phyloP scores from a whole-genome alignment of 2,888 invertebrate species.

The Tryphoninae sp. region DNA sequence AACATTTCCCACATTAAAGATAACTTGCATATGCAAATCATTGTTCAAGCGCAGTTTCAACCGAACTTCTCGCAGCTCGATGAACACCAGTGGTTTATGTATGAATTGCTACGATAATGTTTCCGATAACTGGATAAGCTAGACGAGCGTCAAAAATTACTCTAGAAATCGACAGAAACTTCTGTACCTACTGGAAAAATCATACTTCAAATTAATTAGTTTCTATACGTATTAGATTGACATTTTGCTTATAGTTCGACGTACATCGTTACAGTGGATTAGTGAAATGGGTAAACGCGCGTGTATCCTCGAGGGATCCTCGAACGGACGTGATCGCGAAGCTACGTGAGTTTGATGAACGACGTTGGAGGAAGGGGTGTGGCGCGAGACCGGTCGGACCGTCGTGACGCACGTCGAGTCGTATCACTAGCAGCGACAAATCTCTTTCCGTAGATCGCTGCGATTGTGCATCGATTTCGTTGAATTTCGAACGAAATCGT shows the following conservation, averaged over 20 bases:
- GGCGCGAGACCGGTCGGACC: constrained; percentile 1
- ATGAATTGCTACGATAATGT: neutral
- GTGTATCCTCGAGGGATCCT: neutral
- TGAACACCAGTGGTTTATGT: neutral
- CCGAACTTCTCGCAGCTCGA: too few species aligned
- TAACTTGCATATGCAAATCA: neutral
- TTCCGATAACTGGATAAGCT: neutral
- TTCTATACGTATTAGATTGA: neutral
- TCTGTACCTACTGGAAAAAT: too few species aligned
- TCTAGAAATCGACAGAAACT: neutral
- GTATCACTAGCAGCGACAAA: constrained; percentile 5
- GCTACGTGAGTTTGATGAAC: constrained; percentile 8
- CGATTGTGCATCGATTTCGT: constrained; percentile 31
- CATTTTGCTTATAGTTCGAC: neutral
- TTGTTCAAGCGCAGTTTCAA: neutral
- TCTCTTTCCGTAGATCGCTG: constrained; percentile 3
- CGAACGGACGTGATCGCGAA: constrained; percentile 9
- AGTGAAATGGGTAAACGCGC: neutral
- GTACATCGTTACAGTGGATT: neutral
- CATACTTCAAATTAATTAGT: too few species aligned
- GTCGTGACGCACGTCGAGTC: constrained; percentile 43
- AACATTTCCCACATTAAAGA: neutral
- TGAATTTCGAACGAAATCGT: constrained; percentile 56
- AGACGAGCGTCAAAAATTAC: neutral
- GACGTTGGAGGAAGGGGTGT: constrained; percentile 12